These are phyloP conservation scores for Pyrgilauda ruficollis DNA, from an alignment of 2,113 vertebrate genomes.

Conservation along the genomic window DNA sequence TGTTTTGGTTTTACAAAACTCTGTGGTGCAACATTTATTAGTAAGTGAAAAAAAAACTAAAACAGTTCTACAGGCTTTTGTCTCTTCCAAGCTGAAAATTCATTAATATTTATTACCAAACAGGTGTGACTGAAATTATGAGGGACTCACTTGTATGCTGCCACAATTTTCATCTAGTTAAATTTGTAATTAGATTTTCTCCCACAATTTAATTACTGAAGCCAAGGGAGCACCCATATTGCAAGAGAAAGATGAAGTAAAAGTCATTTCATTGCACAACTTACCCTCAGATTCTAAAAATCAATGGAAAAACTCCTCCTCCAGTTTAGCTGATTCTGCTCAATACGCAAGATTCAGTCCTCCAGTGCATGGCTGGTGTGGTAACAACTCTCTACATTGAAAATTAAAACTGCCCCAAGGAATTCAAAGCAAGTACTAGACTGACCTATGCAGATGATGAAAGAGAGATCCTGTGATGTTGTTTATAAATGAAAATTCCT, in stretches of 20 bases:
- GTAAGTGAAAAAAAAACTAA: background rate
- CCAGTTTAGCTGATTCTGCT: background rate
- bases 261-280: background rate
- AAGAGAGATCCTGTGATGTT: background rate
- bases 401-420: background rate
- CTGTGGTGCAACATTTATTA: background rate
- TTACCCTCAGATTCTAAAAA: background rate
- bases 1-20: background rate
- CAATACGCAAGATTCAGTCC: background rate
- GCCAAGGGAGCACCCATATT: rapidly evolving
- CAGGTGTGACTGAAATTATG: background rate
- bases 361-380: background rate
- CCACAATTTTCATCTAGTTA: background rate
- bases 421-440: background rate
- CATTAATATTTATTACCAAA: background rate
- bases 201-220: background rate
- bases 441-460: background rate
- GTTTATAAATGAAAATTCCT: background rate
- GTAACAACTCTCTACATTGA: rapidly evolving
- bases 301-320: background rate
- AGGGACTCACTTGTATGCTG: background rate
- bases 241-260: background rate
- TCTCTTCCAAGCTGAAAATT: background rate
- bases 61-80: background rate
- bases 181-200: background rate